Base-by-base conservation (phyloP, 2,113 vertebrate genomes). In the Ageneiosus marmoratus region DNA sequence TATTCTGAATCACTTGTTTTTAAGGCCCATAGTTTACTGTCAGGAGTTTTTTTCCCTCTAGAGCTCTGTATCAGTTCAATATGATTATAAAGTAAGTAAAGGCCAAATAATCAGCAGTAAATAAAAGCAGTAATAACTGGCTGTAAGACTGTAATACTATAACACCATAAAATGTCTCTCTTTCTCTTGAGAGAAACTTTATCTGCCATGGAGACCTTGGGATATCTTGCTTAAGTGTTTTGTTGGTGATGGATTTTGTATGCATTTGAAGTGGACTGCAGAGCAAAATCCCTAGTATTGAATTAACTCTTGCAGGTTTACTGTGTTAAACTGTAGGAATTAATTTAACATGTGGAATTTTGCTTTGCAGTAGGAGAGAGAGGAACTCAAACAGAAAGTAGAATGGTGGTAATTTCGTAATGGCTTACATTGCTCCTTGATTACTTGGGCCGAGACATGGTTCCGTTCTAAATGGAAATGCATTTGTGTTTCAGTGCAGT, bases 401-500 rank as follows among this genome's bases (percentile, higher is more conserved):
- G 74, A 70, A 83, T 78, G 73, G 80, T 58, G 74, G 83, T 86
- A 85, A 89, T 88, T 87, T 85, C 44, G 46, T 87, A 88, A 89
- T 88, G 89, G 84, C 80, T 86, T 51, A 48, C 87, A 84, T 86
- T 80, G 78, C 76, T 86, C 84, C 82, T 82, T 87, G 85, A 82
- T 87, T 88, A 88, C 82, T 74, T 60, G 72, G 58, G 81, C 85
- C 51, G 81, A 88, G 82, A 83, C 50, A 72, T n/a, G 80, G 58
- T 79, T 81, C 24, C 32, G 74, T 83, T 79, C 79, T 84, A 82
- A 88, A 88, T 87, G 85, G 86, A 80, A 87, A 87, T 79, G 83
- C 87, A 86, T 82, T 80, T 84, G 86, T 87, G 80, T 73, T 86
- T 81, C 83, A 88, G 77, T 67, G 82, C 83, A 82, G 86, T 88